These are phyloP conservation scores for Oscheius sp. DNA, from an alignment of 1,140 invertebrate genomes.

Conservation along the genomic window DNA sequence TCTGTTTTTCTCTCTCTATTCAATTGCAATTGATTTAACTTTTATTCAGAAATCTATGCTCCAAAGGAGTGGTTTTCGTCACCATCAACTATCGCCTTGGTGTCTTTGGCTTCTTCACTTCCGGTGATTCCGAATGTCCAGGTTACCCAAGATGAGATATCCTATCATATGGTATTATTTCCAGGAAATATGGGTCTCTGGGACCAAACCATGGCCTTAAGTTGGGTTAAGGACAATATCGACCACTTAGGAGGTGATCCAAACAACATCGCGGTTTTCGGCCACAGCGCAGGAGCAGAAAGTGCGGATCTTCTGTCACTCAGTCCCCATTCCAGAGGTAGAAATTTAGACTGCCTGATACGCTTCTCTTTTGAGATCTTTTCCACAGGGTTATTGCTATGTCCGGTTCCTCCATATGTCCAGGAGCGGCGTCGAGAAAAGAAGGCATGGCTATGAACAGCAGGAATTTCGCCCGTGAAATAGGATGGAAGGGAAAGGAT, in stretches of 20 bases:
- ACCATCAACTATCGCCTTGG: slow-evolving; percentile 73
- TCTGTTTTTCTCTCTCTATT: too few species aligned
- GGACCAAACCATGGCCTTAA: slow-evolving; percentile 82
- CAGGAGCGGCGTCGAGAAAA: too few species aligned
- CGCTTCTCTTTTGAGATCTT: slow-evolving; percentile 22
- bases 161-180: slow-evolving; percentile 34
- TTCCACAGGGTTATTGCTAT: slow-evolving; percentile 37
- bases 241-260: slow-evolving; percentile 56
- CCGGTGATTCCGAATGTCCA: slow-evolving; percentile 45
- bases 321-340: slow-evolving; percentile 75
- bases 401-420: slow-evolving; percentile 13
- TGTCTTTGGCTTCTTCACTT: slow-evolving; percentile 62
- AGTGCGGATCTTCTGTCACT: slow-evolving; percentile 76
- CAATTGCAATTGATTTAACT: slow-evolving; percentile 66
- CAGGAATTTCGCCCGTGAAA: slow-evolving; percentile 7
- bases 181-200: slow-evolving; percentile 67
- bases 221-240: slow-evolving; percentile 58
- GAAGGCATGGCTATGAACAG: background rate
- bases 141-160: slow-evolving; percentile 60
- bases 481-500: slow-evolving; percentile 9
- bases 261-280: slow-evolving; percentile 67
- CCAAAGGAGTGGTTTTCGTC: slow-evolving; percentile 70
- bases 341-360: background rate
- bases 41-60: slow-evolving; percentile 72
- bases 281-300: slow-evolving; percentile 73